Evolutionary conservation across 2,113 vertebrate species (phyloP), one percentile per base, ranked within the genome.

Genomic region (Scalopus aquaticus): DNA sequence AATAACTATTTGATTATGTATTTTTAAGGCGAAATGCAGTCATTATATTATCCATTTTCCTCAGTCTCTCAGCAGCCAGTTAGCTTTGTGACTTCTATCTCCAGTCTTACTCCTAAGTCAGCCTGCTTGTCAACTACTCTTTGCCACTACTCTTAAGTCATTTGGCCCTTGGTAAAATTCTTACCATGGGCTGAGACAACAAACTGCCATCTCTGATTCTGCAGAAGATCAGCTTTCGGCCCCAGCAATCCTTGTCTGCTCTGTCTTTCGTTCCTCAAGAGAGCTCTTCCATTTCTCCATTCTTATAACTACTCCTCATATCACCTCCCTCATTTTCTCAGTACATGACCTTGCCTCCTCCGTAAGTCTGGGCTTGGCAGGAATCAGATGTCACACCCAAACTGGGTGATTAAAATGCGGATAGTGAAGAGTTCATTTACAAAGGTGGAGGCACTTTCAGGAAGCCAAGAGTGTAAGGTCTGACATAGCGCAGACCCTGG

Each of bases 301-400:
- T 92, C 51, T 85, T 95, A 64, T 30, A 80, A 81, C 3, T 70
- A 60, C 49, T 80, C 10, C 2, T 88, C 24, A 37, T 0, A 72
- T 39, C 32, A 56, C 15, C 5, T 56, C 9, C 46, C 30, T 95
- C 26, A 30, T 1, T 42, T 85, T 88, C 17, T 73, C 56, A 64
- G 11, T 49, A 85, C 86, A 74, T 79, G 49, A 76, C 78, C 86
- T 83, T 82, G 7, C 16, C 58, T 87, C 9, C n/a, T 67, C 24
- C 67, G 19, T 62, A 19, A 65, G 35, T 64, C 64, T 79, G n/a
- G 24, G 58, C 56, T 32, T 54, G 39, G 22, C 2, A 76, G 44
- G 30, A 93, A 93, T 90, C 51, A 92, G 44, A 92, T 82, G 64
- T n/a, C 65, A 46, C 9, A 67, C 76, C 9, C 42, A 84, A 82